Percentiles rank a stretch among this genome's conserved stretches.
Conservation (phyloP, 2,888 invertebrate genomes). For the Gortyna flavago region DNA sequence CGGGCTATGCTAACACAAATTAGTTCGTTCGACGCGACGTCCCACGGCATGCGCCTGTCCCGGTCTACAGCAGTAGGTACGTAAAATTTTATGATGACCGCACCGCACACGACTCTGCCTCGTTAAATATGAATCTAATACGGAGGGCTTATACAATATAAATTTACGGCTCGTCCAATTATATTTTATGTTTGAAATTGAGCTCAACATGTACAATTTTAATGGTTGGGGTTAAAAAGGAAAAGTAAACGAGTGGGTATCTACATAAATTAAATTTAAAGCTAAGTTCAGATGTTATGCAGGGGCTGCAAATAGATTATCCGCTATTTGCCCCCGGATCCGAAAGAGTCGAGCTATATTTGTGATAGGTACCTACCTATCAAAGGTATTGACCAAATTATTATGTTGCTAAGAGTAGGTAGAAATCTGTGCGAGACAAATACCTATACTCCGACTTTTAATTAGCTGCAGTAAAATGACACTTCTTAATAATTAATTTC, state of each 20-base stretch:
- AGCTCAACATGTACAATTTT: slow-evolving; percentile 36
- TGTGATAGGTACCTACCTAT: neutral
- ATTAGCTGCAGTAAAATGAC: no score
- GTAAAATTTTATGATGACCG: slow-evolving; percentile 61
- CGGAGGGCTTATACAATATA: slow-evolving; percentile 25
- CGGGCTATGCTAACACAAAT: slow-evolving; percentile 44
- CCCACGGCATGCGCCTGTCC: slow-evolving; percentile 4
- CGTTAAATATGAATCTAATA: slow-evolving; percentile 62
- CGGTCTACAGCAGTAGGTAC: slow-evolving; percentile 49
- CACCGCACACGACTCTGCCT: slow-evolving; percentile 29
- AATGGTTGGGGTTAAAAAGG: slow-evolving; percentile 19
- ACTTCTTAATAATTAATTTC: no score
- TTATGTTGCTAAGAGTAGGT: neutral
- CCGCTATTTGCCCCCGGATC: neutral
- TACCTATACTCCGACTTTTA: no score
- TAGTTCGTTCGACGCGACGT: slow-evolving; percentile 21
- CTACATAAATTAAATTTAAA: slow-evolving; percentile 3
- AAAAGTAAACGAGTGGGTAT: slow-evolving; percentile 15
- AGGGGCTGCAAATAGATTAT: neutral
- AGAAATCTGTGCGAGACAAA: neutral
- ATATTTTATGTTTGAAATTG: slow-evolving; percentile 43
- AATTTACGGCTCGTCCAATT: slow-evolving; percentile 38
- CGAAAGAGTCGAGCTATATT: neutral
- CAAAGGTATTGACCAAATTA: neutral
- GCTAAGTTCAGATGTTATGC: neutral